Percentiles rank a stretch among this genome's conserved stretches.
Conservation (phyloP, 2,113 vertebrate species). For the Psittacus erithacus region DNA sequence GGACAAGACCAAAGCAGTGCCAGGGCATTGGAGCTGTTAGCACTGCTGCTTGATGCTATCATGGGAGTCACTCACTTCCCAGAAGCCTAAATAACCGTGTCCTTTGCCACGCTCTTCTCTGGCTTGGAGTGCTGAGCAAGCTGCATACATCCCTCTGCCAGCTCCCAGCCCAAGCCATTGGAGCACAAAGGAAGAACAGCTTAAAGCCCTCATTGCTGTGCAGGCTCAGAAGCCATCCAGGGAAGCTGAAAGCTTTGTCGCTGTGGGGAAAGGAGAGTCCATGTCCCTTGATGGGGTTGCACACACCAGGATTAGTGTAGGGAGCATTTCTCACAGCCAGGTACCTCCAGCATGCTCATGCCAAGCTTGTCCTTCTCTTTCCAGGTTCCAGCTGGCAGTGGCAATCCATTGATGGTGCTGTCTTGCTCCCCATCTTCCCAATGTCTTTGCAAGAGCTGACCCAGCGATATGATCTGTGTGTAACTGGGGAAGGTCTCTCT, state of each 20-base stretch:
- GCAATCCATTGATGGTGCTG: slow-evolving; percentile 83
- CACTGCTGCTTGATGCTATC: background rate
- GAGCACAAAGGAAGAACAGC: background rate
- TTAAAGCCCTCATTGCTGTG: background rate
- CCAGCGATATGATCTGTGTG: slow-evolving; percentile 82
- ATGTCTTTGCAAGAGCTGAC: slow-evolving; percentile 73
- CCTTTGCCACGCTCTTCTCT: background rate
- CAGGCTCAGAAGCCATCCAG: background rate
- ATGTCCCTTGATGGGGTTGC: background rate
- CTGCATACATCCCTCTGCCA: background rate
- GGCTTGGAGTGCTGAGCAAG: background rate
- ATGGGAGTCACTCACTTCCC: background rate
- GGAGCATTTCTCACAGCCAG: rapidly evolving
- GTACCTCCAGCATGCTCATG: rapidly evolving
- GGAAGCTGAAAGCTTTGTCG: background rate
- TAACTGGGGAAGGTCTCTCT: slow-evolving; percentile 90
- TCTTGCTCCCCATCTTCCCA: slow-evolving; percentile 71
- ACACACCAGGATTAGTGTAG: rapidly evolving
- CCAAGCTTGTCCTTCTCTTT: background rate
- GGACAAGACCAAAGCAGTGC: background rate
- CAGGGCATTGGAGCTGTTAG: rapidly evolving
- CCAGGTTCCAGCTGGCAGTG: slow-evolving; percentile 83
- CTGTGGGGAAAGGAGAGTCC: background rate
- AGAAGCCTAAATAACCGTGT: background rate
- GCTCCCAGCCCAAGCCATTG: background rate